Conservation (phyloP, 1,140 invertebrate species). For the Panagrolaimus sp. region DNA sequence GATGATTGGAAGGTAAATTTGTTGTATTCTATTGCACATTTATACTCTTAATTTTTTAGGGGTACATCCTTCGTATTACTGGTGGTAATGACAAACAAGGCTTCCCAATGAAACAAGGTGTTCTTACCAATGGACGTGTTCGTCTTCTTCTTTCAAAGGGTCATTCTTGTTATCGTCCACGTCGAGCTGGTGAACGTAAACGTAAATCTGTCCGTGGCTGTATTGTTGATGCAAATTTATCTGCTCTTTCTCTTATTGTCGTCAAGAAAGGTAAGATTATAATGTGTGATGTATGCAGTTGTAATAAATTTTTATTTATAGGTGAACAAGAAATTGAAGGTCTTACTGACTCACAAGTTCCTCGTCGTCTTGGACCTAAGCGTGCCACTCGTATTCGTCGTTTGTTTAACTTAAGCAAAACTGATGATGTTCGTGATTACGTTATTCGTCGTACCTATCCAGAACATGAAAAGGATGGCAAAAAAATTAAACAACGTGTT, state of each 20-base stretch:
- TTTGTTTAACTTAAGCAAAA: constrained; percentile 89
- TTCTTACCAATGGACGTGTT: constrained; percentile 90
- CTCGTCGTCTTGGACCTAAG: constrained; percentile 92
- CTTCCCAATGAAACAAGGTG: constrained; percentile 99
- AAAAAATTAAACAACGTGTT: constrained; percentile 64
- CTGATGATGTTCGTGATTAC: constrained; percentile 94
- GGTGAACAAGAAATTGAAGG: constrained; percentile 83
- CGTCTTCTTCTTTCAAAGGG: constrained; percentile 88
- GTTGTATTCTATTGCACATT: no score
- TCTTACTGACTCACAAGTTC: constrained; percentile 86
- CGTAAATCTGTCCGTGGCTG: constrained; percentile 96
- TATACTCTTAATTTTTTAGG: constrained; percentile 63
- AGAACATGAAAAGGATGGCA: constrained; percentile 75
- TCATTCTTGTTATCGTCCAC: constrained; percentile 91
- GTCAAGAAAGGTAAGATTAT: constrained; percentile 76
- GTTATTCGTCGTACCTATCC: constrained; percentile 85
- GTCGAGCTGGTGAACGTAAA: constrained; percentile 89
- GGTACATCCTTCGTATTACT: constrained; percentile 86
- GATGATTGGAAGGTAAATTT: constrained; percentile 82
- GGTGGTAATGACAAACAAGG: constrained; percentile 99
- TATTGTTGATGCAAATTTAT: constrained; percentile 93
- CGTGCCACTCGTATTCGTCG: constrained; percentile 94
- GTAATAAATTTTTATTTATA: constrained; percentile 34
- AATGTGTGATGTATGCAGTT: background rate
- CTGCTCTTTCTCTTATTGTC: constrained; percentile 84